Percentiles rank a stretch among this genome's conserved stretches.
Evolutionary conservation across 2,113 vertebrate genomes (phyloP).

Genomic region (Laticauda laticaudata): DNA sequence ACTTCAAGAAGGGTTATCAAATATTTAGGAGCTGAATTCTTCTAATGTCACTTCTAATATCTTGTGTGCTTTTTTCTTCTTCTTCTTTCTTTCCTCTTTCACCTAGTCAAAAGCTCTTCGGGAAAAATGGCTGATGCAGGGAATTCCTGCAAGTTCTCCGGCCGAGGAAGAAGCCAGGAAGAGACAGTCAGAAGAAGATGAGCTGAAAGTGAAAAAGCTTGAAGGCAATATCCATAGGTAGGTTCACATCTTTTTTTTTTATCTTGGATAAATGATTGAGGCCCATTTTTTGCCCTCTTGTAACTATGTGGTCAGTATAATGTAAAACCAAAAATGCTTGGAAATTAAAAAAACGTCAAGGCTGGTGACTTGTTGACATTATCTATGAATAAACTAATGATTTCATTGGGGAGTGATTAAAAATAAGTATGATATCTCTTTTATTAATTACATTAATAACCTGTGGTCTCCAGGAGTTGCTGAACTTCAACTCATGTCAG

Average conservation of each 20-base stretch:
- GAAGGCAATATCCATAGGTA: conserved; percentile 92
- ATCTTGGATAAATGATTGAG: background rate
- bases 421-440: background rate
- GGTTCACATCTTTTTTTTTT: background rate
- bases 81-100: background rate
- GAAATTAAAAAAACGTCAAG: background rate
- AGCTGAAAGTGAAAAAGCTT: conserved; percentile 85
- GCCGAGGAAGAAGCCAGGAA: conserved; percentile 85
- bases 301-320: accelerated
- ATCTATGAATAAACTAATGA: background rate
- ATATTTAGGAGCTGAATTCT: conserved; percentile 28
- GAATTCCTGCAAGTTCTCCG: conserved; percentile 75
- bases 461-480: background rate
- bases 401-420: background rate
- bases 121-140: conserved; percentile 97
- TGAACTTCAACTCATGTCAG: background rate
- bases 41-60: conserved; percentile 19
- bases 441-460: background rate
- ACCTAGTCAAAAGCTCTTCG: conserved; percentile 93
- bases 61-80: background rate
- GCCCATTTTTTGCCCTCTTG: background rate
- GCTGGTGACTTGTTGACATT: background rate
- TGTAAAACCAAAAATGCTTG: background rate
- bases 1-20: background rate
- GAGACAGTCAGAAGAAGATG: conserved; percentile 89